Evolutionary conservation across 2,113 vertebrate species (phyloP).

Genomic region (Sakesphorus luctuosus): DNA sequence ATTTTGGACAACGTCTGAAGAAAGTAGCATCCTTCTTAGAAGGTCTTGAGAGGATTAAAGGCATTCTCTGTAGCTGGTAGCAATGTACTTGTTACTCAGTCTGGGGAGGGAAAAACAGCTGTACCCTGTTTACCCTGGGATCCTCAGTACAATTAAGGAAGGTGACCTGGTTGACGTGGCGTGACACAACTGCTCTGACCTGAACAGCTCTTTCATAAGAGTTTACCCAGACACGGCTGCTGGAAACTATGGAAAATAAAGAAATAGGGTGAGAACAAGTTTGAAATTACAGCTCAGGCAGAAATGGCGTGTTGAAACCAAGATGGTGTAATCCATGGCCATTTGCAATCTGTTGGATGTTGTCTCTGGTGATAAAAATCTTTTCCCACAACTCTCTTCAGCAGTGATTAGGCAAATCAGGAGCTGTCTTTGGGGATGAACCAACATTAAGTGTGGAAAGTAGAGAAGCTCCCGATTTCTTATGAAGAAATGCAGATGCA

Average conservation of each 20-base stretch:
- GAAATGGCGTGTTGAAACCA: slow-evolving; percentile 3
- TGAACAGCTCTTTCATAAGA: background rate
- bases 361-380: background rate
- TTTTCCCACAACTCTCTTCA: background rate
- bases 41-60: slow-evolving; percentile 56
- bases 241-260: background rate
- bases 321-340: slow-evolving; percentile 32
- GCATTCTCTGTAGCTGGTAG: background rate
- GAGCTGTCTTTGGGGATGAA: background rate
- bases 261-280: background rate
- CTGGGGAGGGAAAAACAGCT: background rate
- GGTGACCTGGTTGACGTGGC: background rate
- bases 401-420: background rate
- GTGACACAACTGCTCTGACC: background rate
- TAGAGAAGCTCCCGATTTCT: background rate
- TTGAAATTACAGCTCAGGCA: background rate
- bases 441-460: background rate
- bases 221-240: background rate
- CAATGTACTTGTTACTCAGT: background rate
- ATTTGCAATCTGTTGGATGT: background rate
- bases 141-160: background rate
- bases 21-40: slow-evolving; percentile 40
- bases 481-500: background rate
- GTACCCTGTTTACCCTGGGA: background rate
- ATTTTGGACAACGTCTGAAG: background rate